A percentile compares a stretch with the other conserved stretches of the same genome.
phyloP scores from a whole-genome alignment of 1,140 invertebrate genomes.

The Lepidurus couesii region DNA sequence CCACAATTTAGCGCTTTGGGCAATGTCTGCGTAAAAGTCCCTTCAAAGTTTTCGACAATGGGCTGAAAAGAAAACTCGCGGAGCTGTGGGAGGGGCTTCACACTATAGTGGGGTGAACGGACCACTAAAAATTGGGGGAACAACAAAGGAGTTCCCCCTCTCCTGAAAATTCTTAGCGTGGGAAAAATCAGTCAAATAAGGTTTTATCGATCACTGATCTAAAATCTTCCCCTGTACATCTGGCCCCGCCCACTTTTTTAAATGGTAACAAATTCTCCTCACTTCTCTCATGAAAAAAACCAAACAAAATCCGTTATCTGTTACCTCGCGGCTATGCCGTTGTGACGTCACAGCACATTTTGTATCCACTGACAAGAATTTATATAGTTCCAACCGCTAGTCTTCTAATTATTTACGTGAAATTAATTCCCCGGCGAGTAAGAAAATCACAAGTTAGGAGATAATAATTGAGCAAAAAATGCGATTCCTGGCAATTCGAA shows the following conservation, averaged over 20 bases:
- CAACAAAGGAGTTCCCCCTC: not conserved
- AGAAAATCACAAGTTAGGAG: not conserved
- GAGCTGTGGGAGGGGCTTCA: not conserved
- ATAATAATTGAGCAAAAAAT: not conserved
- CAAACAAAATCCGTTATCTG: not conserved
- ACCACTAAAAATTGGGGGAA: not conserved
- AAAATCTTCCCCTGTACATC: no score
- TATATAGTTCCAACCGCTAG: no score
- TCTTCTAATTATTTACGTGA: not conserved
- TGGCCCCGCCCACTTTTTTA: no score
- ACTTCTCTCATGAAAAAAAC: not conserved
- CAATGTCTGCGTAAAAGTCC: not conserved
- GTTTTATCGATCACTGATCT: not conserved
- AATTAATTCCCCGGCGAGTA: not conserved
- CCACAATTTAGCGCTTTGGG: not conserved
- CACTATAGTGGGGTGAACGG: not conserved
- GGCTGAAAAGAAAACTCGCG: not conserved
- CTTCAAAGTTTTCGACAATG: not conserved
- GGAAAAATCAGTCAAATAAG: not conserved
- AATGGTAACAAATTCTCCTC: no score
- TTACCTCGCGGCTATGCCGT: not conserved
- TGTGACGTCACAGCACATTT: not conserved
- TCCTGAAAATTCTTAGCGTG: not conserved
- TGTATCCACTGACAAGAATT: no score
- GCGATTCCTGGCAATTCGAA: not conserved